Percentiles rank a stretch among this genome's conserved stretches.
Conservation (phyloP, 2,797 vertebrate species). For the Neopelma chrysocephalum region DNA sequence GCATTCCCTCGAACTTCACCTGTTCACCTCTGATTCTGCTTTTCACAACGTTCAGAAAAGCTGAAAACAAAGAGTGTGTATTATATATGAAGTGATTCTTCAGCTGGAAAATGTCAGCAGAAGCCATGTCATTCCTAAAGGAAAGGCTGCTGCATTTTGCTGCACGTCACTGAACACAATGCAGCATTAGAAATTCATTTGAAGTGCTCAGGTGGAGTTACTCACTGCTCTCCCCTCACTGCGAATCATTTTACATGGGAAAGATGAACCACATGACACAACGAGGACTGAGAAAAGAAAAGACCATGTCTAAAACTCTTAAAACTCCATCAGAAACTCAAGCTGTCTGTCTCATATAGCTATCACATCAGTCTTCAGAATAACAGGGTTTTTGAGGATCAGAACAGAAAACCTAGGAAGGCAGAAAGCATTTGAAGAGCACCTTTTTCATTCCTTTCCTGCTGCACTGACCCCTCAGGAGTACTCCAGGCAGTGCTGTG, state of each 20-base stretch:
- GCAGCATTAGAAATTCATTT: background rate
- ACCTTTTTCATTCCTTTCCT: background rate
- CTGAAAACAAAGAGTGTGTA: background rate
- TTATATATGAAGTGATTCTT: background rate
- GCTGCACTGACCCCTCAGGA: background rate
- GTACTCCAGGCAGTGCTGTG: background rate
- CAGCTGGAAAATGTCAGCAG: background rate
- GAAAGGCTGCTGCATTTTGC: background rate
- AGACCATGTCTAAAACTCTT: background rate
- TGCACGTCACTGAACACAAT: background rate
- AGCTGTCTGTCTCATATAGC: background rate
- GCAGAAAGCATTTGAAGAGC: background rate
- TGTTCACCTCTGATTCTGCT: background rate
- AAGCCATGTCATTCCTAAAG: background rate
- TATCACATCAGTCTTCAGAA: background rate
- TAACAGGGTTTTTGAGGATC: background rate
- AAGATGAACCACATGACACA: background rate
- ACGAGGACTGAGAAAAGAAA: background rate
- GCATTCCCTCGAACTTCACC: background rate
- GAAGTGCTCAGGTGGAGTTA: background rate
- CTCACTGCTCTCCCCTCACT: background rate
- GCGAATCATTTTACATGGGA: background rate
- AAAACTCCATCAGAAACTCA: background rate
- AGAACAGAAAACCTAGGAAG: background rate
- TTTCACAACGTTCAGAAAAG: background rate